A percentile compares a stretch with the other conserved stretches of the same genome.
phyloP scores from a whole-genome alignment of 37 sponge, comb jelly and placozoan species.

The Halisarca cf. caerulea region DNA sequence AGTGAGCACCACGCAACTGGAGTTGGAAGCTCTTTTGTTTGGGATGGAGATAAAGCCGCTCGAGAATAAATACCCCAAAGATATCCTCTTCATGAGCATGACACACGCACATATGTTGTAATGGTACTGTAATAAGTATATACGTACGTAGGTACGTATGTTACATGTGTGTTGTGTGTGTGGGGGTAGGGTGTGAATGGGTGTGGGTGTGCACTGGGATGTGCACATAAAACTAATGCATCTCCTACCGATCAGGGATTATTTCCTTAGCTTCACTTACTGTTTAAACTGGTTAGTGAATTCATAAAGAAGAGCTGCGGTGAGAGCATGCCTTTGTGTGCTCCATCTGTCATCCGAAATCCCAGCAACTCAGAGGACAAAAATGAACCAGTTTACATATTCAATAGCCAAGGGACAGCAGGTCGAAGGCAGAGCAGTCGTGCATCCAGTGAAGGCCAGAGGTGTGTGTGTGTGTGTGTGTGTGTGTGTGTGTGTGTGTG shows the following conservation, averaged over 20 bases:
- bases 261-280: not conserved
- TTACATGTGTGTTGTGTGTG: not conserved
- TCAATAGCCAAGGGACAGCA: not conserved
- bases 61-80: conserved; percentile 14
- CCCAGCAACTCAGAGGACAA: conserved; percentile 9
- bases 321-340: too few relatives aligned
- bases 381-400: conserved; percentile 24
- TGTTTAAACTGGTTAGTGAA: not conserved
- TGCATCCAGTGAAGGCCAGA: too few relatives aligned
- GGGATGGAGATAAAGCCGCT: conserved; percentile 1
- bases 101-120: not conserved
- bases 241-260: not conserved
- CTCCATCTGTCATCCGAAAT: conserved; percentile 12
- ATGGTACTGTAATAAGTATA: not conserved
- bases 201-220: not conserved
- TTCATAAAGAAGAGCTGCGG: conserved; percentile 1
- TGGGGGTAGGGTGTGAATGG: too few relatives aligned
- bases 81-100: conserved; percentile 3
- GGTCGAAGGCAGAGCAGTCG: too few relatives aligned
- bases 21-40: conserved; percentile 13
- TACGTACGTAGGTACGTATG: conserved; percentile 16
- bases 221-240: not conserved
- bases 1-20: conserved; percentile 2
- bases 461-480: too few relatives aligned
- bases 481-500: too few relatives aligned